These are phyloP conservation scores for Incurvaria masculella DNA, from an alignment of 2,888 invertebrate genomes.

Conservation along the genomic window DNA sequence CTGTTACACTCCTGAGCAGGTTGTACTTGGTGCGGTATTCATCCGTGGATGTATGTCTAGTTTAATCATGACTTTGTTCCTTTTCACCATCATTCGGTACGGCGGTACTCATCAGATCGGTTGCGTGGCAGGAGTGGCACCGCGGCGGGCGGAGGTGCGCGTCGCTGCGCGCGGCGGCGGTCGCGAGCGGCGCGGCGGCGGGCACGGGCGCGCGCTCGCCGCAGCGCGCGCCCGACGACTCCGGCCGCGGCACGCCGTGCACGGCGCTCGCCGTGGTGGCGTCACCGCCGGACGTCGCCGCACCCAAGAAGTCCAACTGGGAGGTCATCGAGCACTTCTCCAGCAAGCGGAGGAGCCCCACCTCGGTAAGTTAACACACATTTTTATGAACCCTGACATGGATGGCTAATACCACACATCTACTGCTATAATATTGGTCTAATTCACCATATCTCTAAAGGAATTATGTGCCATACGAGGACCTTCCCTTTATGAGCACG, in stretches of 20 bases:
- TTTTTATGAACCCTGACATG: too few relatives aligned
- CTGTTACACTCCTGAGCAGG: too few relatives aligned
- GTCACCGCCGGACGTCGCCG: slow-evolving; percentile 55
- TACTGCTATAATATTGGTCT: too few relatives aligned
- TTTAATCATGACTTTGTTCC: too few relatives aligned
- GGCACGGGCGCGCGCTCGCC: slow-evolving; percentile 27
- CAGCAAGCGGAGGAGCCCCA: slow-evolving; percentile 56
- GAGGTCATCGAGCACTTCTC: slow-evolving; percentile 88
- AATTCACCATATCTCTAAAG: too few relatives aligned
- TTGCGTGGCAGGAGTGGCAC: slow-evolving; percentile 54
- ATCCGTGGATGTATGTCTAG: too few relatives aligned
- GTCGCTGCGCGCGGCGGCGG: slow-evolving; percentile 50
- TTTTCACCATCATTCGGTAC: too few relatives aligned
- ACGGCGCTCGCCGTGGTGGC: slow-evolving; percentile 34
- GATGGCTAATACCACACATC: too few relatives aligned
- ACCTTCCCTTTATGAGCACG: too few relatives aligned
- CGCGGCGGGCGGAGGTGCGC: slow-evolving; percentile 57
- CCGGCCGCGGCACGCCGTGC: slow-evolving; percentile 42
- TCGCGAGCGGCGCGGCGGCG: slow-evolving; percentile 18
- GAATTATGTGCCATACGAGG: too few relatives aligned
- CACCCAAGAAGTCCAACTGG: slow-evolving; percentile 82
- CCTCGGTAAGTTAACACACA: slow-evolving; percentile 42
- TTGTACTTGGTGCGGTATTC: too few relatives aligned
- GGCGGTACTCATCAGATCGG: too few relatives aligned
- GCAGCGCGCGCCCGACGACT: slow-evolving; percentile 38